Base-by-base conservation (phyloP, 2,113 vertebrate species). In the Notarius quadriscutis region DNA sequence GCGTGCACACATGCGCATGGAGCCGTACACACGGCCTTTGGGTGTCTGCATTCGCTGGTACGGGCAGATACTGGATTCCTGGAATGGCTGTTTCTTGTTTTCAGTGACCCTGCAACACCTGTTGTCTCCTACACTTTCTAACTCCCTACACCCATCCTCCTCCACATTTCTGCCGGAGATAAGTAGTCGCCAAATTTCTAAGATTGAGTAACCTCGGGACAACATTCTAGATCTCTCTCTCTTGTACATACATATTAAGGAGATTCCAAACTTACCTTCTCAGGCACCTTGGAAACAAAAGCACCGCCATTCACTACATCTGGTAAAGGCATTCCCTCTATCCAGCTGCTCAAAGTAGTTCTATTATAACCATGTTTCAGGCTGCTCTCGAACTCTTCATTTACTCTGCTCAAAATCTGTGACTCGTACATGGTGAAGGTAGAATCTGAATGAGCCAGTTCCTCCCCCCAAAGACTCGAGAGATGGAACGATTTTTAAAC, bases 221-320 rank as follows among this genome's bases (percentile, higher is more conserved):
- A 71, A 30, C 72, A 25, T 25, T 12, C 9, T 51, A 2, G 0
- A 8, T 14, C 11, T 12, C 72, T 50, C 72, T 50, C 48, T 20
- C 20, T 34, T 11, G 27, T 3, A 80, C n/a, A 71, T 41, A 69
- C 11, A 18, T 17, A 91, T 63, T 34, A 3, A 69, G 7, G 6
- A 71, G 30, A 51, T 51, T 58, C 3, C 53, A 57, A 80, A 83
- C 94, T 93, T 90, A 95, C 94, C 93, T 5, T 72, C 83, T 41
- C 88, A 67, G 87, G 84, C 84, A 78, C 63, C 34, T 60, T 86
- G 34, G 86, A 87, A 69, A 86, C 71, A 75, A 12, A 1, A 51
- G 74, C 81, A 30, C 87, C 53, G 65, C 8, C 48, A 55, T 89
- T 92, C 81, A 91, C 90, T 41, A 89, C 81, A 51, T 91, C 89